Conservation (phyloP, 2,797 vertebrate genomes). For the Semaprochilodus insignis region DNA sequence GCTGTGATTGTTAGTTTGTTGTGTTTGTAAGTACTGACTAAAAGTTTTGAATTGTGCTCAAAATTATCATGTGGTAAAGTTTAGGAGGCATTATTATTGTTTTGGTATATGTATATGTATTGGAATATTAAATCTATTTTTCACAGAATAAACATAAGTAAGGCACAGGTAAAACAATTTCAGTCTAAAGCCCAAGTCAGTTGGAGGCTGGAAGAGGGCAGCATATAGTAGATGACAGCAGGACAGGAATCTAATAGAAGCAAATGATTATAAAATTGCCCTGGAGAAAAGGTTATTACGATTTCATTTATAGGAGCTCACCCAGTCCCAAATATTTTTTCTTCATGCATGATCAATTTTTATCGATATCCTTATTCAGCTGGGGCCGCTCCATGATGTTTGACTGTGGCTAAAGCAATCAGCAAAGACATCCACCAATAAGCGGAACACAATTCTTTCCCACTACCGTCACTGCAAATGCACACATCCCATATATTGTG, state of each 20-base stretch:
- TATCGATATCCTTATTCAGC: slow-evolving; percentile 41
- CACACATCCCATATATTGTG: background rate
- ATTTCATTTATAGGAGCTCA: slow-evolving; percentile 42
- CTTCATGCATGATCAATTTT: slow-evolving; percentile 43
- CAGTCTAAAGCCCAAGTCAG: too few species aligned
- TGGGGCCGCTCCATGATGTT: slow-evolving; percentile 19
- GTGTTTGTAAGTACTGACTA: too few species aligned
- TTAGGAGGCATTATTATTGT: too few species aligned
- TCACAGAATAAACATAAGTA: too few species aligned
- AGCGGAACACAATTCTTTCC: slow-evolving; percentile 5
- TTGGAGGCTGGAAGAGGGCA: background rate
- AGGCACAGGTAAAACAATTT: too few species aligned
- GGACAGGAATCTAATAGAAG: slow-evolving; percentile 49
- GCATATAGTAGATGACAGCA: slow-evolving; percentile 9
- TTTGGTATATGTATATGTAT: too few species aligned
- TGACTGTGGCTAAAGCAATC: background rate
- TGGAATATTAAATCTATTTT: too few species aligned
- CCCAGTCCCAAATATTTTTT: slow-evolving; percentile 31
- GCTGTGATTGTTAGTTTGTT: too few species aligned
- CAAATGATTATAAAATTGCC: slow-evolving; percentile 15
- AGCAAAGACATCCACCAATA: background rate
- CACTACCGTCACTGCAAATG: slow-evolving; percentile 23
- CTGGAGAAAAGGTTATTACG: slow-evolving; percentile 24
- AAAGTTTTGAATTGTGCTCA: too few species aligned
- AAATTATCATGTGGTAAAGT: too few species aligned